Evolutionary conservation across 2,888 invertebrate species (phyloP).

Genomic region (Pogonocherus hispidulus): DNA sequence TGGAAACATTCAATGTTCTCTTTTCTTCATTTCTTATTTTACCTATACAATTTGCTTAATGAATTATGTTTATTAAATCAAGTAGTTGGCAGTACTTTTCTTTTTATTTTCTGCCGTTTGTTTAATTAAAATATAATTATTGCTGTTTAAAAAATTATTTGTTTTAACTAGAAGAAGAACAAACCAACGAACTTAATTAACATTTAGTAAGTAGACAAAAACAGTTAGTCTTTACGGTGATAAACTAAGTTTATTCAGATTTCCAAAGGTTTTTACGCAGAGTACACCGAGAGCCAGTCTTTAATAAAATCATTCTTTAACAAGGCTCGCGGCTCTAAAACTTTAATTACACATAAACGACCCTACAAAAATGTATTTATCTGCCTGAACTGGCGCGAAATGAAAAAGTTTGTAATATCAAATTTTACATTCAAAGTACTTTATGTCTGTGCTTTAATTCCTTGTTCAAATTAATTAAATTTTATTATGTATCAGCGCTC

Average conservation of each 20-base stretch:
- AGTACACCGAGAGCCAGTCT: conserved; percentile 16
- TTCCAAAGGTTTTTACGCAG: neutral
- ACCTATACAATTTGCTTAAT: too few species aligned
- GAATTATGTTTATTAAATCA: too few species aligned
- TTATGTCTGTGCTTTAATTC: conserved; percentile 6
- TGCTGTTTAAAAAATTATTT: too few species aligned
- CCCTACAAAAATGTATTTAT: conserved; percentile 32
- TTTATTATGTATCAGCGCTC: conserved; percentile 10
- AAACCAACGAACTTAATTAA: neutral
- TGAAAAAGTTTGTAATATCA: conserved; percentile 30
- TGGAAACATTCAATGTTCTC: too few species aligned
- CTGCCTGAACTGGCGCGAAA: conserved; percentile 12
- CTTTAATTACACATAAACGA: conserved; percentile 30
- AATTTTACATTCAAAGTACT: conserved; percentile 12
- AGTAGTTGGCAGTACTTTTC: too few species aligned
- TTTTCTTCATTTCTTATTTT: too few species aligned
- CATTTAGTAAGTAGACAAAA: neutral
- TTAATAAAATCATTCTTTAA: conserved; percentile 23
- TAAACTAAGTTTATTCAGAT: neutral
- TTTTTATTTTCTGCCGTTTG: too few species aligned
- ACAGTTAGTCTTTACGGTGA: conserved; percentile 9
- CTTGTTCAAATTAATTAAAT: conserved; percentile 23
- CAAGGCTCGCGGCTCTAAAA: conserved; percentile 21
- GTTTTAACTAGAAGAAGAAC: too few species aligned
- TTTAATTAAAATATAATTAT: too few species aligned